Conservation (phyloP, 2,113 vertebrate genomes). For the Lophochroa leadbeateri region DNA sequence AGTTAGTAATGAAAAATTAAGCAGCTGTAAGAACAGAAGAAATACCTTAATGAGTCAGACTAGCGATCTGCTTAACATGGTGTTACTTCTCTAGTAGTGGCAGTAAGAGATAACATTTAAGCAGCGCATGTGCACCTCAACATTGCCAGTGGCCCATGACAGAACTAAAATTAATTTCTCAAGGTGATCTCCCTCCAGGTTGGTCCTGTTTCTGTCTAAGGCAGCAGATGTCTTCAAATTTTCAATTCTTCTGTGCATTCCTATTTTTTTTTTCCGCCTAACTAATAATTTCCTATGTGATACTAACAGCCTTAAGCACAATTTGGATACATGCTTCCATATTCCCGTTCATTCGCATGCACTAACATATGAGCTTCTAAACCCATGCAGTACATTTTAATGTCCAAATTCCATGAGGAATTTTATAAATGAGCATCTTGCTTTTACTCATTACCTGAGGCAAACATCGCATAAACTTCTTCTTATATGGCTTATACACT, state of each 20-base stretch:
- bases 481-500: background rate
- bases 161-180: background rate
- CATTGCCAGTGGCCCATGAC: too few relatives aligned
- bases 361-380: background rate
- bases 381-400: background rate
- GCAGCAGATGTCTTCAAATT: background rate
- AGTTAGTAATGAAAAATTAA: background rate
- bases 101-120: background rate
- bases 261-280: background rate
- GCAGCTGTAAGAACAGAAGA: background rate
- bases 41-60: background rate
- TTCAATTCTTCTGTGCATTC: background rate
- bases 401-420: background rate
- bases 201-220: background rate
- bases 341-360: background rate
- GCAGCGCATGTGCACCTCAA: rapidly evolving
- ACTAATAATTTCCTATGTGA: background rate
- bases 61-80: background rate
- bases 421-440: background rate
- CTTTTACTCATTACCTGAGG: background rate
- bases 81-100: background rate
- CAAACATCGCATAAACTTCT: background rate
- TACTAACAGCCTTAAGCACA: background rate
- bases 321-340: background rate
- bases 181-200: background rate